Evolutionary conservation across 1,140 invertebrate species (phyloP).

Genomic region (Anadara kagoshimensis): DNA sequence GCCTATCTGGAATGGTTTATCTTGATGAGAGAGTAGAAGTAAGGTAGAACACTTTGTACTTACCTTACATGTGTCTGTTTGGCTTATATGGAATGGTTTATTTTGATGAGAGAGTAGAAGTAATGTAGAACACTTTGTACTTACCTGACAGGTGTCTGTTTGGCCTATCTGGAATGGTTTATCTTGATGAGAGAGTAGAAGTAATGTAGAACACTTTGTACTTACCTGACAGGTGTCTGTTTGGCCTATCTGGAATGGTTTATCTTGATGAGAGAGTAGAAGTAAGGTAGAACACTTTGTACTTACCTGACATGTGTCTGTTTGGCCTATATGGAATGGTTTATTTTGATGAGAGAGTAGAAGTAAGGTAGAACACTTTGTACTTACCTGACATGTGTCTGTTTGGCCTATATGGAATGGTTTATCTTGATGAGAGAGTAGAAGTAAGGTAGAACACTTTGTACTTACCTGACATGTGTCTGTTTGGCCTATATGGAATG

Average conservation of each 20-base stretch:
- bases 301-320: slow-evolving; percentile 55
- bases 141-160: slow-evolving; percentile 54
- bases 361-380: slow-evolving; percentile 43
- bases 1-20: slow-evolving; percentile 52
- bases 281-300: slow-evolving; percentile 45
- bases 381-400: slow-evolving; percentile 55
- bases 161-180: slow-evolving; percentile 54
- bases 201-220: slow-evolving; percentile 45
- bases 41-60: slow-evolving; percentile 48
- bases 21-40: slow-evolving; percentile 29
- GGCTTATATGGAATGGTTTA: slow-evolving; percentile 51
- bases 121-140: slow-evolving; percentile 46
- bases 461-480: slow-evolving; percentile 57
- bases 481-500: slow-evolving; percentile 54
- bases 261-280: slow-evolving; percentile 33
- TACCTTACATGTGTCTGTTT: slow-evolving; percentile 55
- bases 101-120: slow-evolving; percentile 34
- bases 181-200: slow-evolving; percentile 32
- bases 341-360: slow-evolving; percentile 36
- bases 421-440: slow-evolving; percentile 35
- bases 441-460: slow-evolving; percentile 43
- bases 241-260: slow-evolving; percentile 54
- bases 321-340: slow-evolving; percentile 54
- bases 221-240: slow-evolving; percentile 55
- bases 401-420: slow-evolving; percentile 55